Conservation (phyloP, 1,140 invertebrate genomes). For the Dryas iulia region DNA sequence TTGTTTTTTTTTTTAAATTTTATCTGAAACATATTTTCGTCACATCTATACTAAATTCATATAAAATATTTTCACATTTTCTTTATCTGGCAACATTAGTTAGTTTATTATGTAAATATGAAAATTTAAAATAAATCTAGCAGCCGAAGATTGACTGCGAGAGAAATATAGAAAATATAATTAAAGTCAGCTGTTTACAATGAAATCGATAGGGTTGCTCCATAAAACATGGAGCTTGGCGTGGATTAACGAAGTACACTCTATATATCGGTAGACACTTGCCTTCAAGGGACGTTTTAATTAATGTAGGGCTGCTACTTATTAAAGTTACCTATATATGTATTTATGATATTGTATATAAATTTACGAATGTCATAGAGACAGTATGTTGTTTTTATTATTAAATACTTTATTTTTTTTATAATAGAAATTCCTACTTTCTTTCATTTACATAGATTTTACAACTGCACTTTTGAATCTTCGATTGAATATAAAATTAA, state of each 20-base stretch:
- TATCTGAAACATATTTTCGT: too few species aligned
- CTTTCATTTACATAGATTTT: too few species aligned
- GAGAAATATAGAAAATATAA: constrained; percentile 21
- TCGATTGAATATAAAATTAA: too few species aligned
- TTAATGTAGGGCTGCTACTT: constrained; percentile 30
- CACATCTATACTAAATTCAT: too few species aligned
- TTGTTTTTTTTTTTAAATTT: too few species aligned
- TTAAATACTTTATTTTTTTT: too few species aligned
- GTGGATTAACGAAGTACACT: constrained; percentile 60
- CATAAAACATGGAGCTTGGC: constrained; percentile 56
- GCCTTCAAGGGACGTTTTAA: constrained; percentile 46
- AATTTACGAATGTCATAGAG: too few species aligned
- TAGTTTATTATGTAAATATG: constrained; percentile 6
- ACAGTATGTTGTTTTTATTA: too few species aligned
- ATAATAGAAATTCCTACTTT: too few species aligned
- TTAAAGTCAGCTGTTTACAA: constrained; percentile 43
- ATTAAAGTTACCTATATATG: background rate
- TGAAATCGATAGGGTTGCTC: constrained; percentile 45
- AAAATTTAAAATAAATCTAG: background rate
- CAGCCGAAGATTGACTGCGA: background rate
- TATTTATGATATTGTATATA: background rate
- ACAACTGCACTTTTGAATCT: too few species aligned
- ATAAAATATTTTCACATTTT: too few species aligned
- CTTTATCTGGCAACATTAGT: background rate
- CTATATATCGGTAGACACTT: constrained; percentile 42